Evolutionary conservation across 2,797 vertebrate genomes (phyloP).

Genomic region (Decapterus maruadsi): DNA sequence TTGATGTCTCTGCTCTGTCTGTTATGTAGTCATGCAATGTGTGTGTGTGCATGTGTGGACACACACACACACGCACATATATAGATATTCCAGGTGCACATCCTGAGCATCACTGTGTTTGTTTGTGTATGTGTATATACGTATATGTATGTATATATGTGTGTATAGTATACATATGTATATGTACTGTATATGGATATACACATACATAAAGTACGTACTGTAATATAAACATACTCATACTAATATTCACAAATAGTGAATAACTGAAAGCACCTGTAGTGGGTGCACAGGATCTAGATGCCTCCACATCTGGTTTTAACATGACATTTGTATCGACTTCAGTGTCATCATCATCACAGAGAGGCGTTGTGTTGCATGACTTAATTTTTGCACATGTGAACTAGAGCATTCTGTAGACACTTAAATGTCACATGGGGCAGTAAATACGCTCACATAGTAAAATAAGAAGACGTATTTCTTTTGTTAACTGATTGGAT

Average conservation of each 20-base stretch:
- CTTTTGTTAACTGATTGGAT: neutral
- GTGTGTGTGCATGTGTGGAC: too few relatives aligned
- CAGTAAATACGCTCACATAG: neutral
- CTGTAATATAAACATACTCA: too few relatives aligned
- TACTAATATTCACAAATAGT: neutral
- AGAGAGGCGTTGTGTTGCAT: neutral
- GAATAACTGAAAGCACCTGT: neutral
- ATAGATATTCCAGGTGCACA: too few relatives aligned
- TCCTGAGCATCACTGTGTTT: too few relatives aligned
- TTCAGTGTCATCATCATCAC: neutral
- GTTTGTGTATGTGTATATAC: too few relatives aligned
- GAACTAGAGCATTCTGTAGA: neutral
- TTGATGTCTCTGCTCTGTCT: neutral
- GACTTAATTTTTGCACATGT: neutral
- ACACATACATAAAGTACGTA: too few relatives aligned
- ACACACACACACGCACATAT: too few relatives aligned
- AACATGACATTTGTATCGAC: neutral
- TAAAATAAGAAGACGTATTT: neutral
- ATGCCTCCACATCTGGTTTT: neutral
- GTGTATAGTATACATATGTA: too few relatives aligned
- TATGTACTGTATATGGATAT: too few relatives aligned
- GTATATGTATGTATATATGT: too few relatives aligned
- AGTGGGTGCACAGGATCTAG: neutral
- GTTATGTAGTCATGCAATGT: neutral
- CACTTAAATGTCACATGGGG: neutral